phyloP scores from a whole-genome alignment of 2,888 invertebrate species.

The Lepidocyrtinus sp. region DNA sequence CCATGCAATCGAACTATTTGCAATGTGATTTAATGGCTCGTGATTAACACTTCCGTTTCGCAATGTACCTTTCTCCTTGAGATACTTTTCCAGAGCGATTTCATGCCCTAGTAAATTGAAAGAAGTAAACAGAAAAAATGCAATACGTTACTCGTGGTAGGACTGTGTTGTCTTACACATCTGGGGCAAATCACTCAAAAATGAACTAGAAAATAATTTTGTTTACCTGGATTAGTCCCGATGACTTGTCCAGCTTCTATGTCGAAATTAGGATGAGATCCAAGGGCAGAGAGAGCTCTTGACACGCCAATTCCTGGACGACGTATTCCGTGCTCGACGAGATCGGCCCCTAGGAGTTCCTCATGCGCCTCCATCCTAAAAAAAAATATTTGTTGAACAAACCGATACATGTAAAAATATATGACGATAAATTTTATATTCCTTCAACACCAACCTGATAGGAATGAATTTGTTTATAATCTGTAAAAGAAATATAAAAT shows the following conservation, averaged over 20 bases:
- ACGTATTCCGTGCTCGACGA: slow-evolving; percentile 83
- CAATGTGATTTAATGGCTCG: slow-evolving; percentile 50
- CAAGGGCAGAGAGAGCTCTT: slow-evolving; percentile 71
- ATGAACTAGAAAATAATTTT: too few relatives aligned
- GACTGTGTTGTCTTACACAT: not conserved
- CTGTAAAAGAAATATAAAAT: slow-evolving; percentile 70
- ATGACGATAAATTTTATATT: too few relatives aligned
- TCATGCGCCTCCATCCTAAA: slow-evolving; percentile 86
- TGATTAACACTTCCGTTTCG: slow-evolving; percentile 47
- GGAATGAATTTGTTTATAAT: slow-evolving; percentile 82
- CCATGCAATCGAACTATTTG: slow-evolving; percentile 50
- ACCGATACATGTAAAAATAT: too few relatives aligned
- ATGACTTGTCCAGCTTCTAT: slow-evolving; percentile 67
- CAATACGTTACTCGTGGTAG: not conserved
- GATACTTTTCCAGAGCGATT: slow-evolving; percentile 68
- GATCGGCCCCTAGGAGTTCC: slow-evolving; percentile 90
- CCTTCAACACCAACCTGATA: too few relatives aligned
- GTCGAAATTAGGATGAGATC: slow-evolving; percentile 68
- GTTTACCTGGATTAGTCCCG: slow-evolving; percentile 69
- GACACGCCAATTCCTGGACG: slow-evolving; percentile 74
- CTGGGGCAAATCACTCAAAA: too few relatives aligned
- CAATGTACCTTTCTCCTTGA: slow-evolving; percentile 56
- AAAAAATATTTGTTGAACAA: too few relatives aligned
- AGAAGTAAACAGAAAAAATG: slow-evolving; percentile 1
- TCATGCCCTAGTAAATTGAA: slow-evolving; percentile 66